Base-by-base conservation (phyloP, 2,888 invertebrate genomes). In the Sympetrum striolatum region DNA sequence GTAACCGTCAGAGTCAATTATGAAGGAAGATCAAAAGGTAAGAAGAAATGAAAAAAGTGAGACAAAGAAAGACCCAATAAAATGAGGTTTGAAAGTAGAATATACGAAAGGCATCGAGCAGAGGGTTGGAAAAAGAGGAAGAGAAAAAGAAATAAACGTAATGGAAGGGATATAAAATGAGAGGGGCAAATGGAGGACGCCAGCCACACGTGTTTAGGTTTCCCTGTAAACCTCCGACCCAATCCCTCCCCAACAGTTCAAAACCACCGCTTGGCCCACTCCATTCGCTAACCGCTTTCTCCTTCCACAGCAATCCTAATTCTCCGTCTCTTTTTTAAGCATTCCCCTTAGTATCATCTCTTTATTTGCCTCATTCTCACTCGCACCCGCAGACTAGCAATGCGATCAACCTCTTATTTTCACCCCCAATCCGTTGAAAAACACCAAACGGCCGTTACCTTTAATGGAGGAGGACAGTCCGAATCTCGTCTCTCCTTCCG, bases 191-290 rank as follows among this genome's bases (percentile, higher is more conserved):
- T 82, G 82, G 58, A 82, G 82, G 53, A 82, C 60, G 86, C 86
- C 86, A 35, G 86, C 86, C 86, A 86, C 86, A 64, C 64, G 37
- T 86, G 86, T 86, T 86, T 86, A 86, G 86, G 86, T 86, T 86
- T 86, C 60, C 86, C 86, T 60, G 35, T 35, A 86, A 86, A 86
- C 58, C 58, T 58, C 58, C 86, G 35, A 86, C 58, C 60, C 86
- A 86, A 86, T 86, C 60, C 86, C 86, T 86, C 64, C 82, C 37
- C n/a, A 25, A 15, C 86, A 35, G 37, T 37, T 64, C 64, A 37
- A 60, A 37, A 64, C 86, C 86, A 37, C 64, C 58, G 35, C 22
- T 53, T 31, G 35, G 25, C 82, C 18, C 58, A 25, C 58, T 53
- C 25, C 58, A 53, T 31, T 53, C 53, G 12, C 58, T 53, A 31